Base-by-base conservation (phyloP, 2,888 invertebrate species). In the Apamea crenata region DNA sequence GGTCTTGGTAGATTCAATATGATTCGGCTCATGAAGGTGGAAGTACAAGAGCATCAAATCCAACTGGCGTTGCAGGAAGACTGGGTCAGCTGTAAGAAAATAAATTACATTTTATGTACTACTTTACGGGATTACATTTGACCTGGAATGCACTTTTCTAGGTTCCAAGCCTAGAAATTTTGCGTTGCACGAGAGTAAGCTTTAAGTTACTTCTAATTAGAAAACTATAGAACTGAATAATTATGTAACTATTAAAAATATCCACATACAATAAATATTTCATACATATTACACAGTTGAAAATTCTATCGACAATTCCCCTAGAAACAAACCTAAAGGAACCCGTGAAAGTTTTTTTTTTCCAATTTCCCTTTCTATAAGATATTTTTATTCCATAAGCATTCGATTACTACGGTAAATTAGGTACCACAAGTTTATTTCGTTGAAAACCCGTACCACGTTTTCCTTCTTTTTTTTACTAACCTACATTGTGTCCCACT, bases 21-120 rank as follows among this genome's bases (percentile, higher is more conserved):
- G 96, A 85, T 97, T 96, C 0, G 97, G 97, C 92, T 98, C 98
- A 86, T 97, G 97, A 7, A 97, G 92, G 82, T 97, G 97, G 91
- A 94, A 96, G 87, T 94, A 97, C 40, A 97, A 93, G 18, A 92
- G 86, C 82, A 96, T 92, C 66, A 97, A 91, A 61, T 95, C 95
- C 84, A 95, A 92, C 90, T 97, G 97, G 53, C 93, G 95, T 80
- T 93, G 89, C 68, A 87, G 66, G 53, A 97, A 91, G 76, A 93
- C 94, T 16, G 89, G 96, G 88, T 97, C 97, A 78, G 97, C 98
- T 97, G 87, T 8, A 93, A 93, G 29, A 53, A 36, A 72, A 21
- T 36, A n/a, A 32, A 40, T 16, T 16, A 2, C 1, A 29, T 0
- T 16, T 56, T 66, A 29, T 25, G 10, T 36, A 1, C 53, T 16